These are phyloP conservation scores for Graptemys geographica DNA, from an alignment of 2,797 vertebrate genomes.

Conservation along the genomic window DNA sequence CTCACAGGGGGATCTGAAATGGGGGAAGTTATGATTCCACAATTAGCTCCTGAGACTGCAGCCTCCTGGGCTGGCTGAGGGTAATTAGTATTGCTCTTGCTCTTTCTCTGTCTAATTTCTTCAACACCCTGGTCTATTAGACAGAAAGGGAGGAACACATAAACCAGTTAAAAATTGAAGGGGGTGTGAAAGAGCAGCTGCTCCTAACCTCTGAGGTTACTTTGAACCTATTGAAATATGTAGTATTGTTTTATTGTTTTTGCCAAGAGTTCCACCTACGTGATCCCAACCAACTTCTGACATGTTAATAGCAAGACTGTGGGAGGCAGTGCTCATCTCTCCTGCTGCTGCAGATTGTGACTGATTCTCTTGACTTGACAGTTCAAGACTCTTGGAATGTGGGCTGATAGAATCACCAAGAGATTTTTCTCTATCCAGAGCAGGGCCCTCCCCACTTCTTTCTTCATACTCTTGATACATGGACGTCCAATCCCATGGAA, in stretches of 20 bases:
- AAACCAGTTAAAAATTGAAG: conserved; percentile 74
- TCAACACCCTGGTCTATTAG: conserved; percentile 72
- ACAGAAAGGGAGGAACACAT: conserved; percentile 60
- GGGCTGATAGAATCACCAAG: background rate
- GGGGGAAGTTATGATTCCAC: conserved; percentile 6
- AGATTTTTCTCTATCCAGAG: background rate
- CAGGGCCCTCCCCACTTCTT: rapidly evolving
- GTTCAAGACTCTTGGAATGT: rapidly evolving
- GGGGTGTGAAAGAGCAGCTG: conserved; percentile 76
- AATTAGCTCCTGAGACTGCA: conserved; percentile 65
- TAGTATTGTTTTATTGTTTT: conserved; percentile 76
- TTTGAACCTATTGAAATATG: conserved; percentile 80
- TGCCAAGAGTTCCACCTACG: conserved; percentile 77
- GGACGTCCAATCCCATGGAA: background rate
- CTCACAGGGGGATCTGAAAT: conserved; percentile 45
- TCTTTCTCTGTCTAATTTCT: conserved; percentile 67
- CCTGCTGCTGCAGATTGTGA: conserved; percentile 21
- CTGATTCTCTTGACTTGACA: background rate
- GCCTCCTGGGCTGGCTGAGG: conserved; percentile 51
- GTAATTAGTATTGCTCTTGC: conserved; percentile 63
- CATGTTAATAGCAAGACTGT: conserved; percentile 58
- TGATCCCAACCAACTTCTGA: conserved; percentile 55
- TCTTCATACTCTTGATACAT: background rate
- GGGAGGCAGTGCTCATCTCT: conserved; percentile 58
- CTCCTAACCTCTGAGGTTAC: conserved; percentile 78